A percentile compares a stretch with the other conserved stretches of the same genome.
Evolutionary conservation across 2,113 vertebrate genomes (phyloP).

Genomic region (Cyprinus carpio): DNA sequence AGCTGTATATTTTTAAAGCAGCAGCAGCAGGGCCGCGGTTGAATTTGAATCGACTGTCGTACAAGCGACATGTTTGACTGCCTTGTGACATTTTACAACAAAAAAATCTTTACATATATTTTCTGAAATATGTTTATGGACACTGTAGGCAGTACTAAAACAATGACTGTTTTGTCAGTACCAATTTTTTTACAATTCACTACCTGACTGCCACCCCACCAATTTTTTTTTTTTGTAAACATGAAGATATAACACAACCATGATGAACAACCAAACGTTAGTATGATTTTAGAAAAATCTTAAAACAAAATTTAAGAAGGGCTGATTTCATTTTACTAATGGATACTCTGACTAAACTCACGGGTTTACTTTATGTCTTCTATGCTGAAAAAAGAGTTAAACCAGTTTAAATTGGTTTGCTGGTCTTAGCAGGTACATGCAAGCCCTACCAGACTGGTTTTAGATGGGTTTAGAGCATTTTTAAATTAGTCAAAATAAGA

Average conservation of each 20-base stretch:
- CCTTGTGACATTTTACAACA: not conserved
- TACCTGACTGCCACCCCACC: not conserved
- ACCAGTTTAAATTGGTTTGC: not conserved
- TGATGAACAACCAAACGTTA: not conserved
- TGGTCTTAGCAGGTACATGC: not conserved
- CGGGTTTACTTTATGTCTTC: not conserved
- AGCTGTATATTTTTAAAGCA: constrained; percentile 30
- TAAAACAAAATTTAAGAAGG: not conserved
- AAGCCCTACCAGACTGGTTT: not conserved
- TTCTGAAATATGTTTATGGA: not conserved
- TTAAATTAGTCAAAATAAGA: not conserved
- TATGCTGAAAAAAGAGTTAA: not conserved
- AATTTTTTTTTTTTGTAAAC: constrained; percentile 6
- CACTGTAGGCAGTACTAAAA: not conserved
- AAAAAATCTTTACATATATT: not conserved
- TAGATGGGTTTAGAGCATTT: not conserved
- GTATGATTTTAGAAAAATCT: too few relatives aligned
- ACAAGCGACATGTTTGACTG: not conserved
- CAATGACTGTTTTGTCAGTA: not conserved
- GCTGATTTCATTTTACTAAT: not conserved
- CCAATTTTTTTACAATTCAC: not conserved
- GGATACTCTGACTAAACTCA: not conserved
- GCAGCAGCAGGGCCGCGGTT: not conserved
- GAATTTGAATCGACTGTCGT: not conserved
- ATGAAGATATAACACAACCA: not conserved